Evolutionary conservation across 1,140 invertebrate genomes (phyloP).

Genomic region (Drosophila micromelanica): DNA sequence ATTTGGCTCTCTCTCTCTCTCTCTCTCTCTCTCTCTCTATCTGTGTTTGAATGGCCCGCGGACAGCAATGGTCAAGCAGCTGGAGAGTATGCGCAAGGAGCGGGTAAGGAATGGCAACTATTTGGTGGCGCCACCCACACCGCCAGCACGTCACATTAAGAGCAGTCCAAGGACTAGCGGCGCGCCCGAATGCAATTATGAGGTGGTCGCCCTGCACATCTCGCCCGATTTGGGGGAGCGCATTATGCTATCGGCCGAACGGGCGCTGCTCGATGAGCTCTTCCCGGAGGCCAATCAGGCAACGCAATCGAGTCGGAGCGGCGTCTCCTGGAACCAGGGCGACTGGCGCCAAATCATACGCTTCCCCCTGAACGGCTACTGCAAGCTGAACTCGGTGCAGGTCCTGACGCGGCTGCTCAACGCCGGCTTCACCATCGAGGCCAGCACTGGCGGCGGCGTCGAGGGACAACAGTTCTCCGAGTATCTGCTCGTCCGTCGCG

Average conservation of each 20-base stretch:
- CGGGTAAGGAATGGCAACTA: constrained; percentile 87
- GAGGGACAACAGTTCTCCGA: constrained; percentile 97
- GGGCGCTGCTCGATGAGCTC: constrained; percentile 91
- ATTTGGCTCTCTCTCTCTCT: constrained; percentile 8
- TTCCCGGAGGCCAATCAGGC: constrained; percentile 95
- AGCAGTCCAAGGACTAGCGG: constrained; percentile 75
- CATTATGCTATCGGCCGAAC: constrained; percentile 93
- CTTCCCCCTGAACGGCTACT: constrained; percentile 96
- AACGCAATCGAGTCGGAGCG: constrained; percentile 91
- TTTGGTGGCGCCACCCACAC: constrained; percentile 79
- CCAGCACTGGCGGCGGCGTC: constrained; percentile 94
- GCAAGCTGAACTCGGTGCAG: constrained; percentile 95
- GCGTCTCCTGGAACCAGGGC: constrained; percentile 93
- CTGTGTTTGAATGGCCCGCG: constrained; percentile 58
- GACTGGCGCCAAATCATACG: constrained; percentile 94
- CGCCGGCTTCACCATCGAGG: constrained; percentile 91
- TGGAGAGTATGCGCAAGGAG: constrained; percentile 91
- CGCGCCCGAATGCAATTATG: constrained; percentile 86
- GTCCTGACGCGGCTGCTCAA: constrained; percentile 95
- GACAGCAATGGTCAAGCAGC: constrained; percentile 90
- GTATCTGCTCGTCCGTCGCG: constrained; percentile 92
- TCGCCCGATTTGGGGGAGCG: constrained; percentile 95
- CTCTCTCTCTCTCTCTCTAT: too few relatives aligned
- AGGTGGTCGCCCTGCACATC: constrained; percentile 94
- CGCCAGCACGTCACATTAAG: constrained; percentile 72